Evolutionary conservation across 2,797 vertebrate species (phyloP).

Genomic region (Pagetopsis macropterus): DNA sequence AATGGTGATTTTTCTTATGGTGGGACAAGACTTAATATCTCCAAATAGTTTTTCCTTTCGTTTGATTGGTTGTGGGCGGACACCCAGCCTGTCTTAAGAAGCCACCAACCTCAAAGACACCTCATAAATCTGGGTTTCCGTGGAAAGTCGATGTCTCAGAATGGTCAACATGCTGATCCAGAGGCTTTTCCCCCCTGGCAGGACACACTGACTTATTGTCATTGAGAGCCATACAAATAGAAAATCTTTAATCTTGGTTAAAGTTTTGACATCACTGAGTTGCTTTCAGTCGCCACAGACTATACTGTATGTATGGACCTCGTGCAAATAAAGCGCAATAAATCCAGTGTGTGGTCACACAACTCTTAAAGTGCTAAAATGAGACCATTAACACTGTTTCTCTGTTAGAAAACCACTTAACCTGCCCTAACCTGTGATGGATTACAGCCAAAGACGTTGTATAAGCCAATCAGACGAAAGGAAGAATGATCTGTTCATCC

Average conservation of each 20-base stretch:
- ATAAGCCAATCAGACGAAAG: slow-evolving; percentile 45
- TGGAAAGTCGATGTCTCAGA: slow-evolving; percentile 55
- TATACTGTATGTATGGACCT: slow-evolving; percentile 16
- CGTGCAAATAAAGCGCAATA: slow-evolving; percentile 52
- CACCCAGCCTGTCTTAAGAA: slow-evolving; percentile 22
- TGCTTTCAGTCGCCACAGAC: slow-evolving; percentile 41
- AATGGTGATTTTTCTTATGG: neutral
- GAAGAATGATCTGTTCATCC: neutral
- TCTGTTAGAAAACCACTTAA: slow-evolving; percentile 62
- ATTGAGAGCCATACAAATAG: slow-evolving; percentile 53
- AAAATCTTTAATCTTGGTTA: slow-evolving; percentile 56
- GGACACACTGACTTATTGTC: slow-evolving; percentile 58
- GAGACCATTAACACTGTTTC: slow-evolving; percentile 59
- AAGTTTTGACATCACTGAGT: slow-evolving; percentile 43
- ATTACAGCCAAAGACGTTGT: slow-evolving; percentile 51
- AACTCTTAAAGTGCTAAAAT: slow-evolving; percentile 64
- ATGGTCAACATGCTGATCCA: slow-evolving; percentile 35
- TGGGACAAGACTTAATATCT: slow-evolving; percentile 27
- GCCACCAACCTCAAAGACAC: slow-evolving; percentile 37
- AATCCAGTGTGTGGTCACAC: slow-evolving; percentile 51
- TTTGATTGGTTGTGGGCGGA: slow-evolving; percentile 28
- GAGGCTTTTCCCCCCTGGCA: slow-evolving; percentile 41
- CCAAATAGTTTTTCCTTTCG: slow-evolving; percentile 9
- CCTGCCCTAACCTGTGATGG: slow-evolving; percentile 37
- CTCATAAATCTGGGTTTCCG: slow-evolving; percentile 48